Evolutionary conservation across 2,888 invertebrate genomes (phyloP), one percentile per base, ranked within the genome.

Genomic region (Oligia latruncula): DNA sequence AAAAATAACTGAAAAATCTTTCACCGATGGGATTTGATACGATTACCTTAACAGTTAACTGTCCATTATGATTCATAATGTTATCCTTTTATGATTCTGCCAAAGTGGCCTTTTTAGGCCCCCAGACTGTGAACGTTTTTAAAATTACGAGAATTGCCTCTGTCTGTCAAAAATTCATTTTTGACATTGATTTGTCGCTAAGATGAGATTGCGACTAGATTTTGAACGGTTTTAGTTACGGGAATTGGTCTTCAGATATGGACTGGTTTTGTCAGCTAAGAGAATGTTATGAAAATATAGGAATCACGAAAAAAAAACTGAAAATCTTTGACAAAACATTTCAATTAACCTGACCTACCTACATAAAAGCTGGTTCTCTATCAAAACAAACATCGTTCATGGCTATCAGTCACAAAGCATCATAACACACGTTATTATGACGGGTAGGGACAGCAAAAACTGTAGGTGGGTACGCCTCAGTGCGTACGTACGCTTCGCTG

Each of bases 341-440:
- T 87, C 81, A 84, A 82, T 82, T 78, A 72, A 87, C 83, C 84
- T 81, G 77, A 80, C 78, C 77, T 76, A 64, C 74, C 83, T 83
- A 84, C 76, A 78, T 87, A 88, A 90, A 88, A 86, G 77, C 71
- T 77, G 86, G 77, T 87, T 86, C 85, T 83, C 89, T 90, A 93
- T 93, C 92, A 93, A 89, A 93, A 94, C 91, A 92, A 90, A 90
- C 89, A 90, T 91, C 82, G 83, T 89, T 90, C 86, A 90, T 87
- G 91, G 88, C 83, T 89, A 91, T 92, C 92, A 90, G 89, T 92
- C 92, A 92, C 89, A 90, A 89, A 90, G 90, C 91, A 91, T 93
- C 93, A 93, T 93, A 94, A 93, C 93, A 93, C 88, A 91, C 88
- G 89, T 92, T 93, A 92, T 94, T 94, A 93, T 94, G 93, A 95